Conservation (phyloP, 2,113 vertebrate species). For the Micronycteris hirsuta region DNA sequence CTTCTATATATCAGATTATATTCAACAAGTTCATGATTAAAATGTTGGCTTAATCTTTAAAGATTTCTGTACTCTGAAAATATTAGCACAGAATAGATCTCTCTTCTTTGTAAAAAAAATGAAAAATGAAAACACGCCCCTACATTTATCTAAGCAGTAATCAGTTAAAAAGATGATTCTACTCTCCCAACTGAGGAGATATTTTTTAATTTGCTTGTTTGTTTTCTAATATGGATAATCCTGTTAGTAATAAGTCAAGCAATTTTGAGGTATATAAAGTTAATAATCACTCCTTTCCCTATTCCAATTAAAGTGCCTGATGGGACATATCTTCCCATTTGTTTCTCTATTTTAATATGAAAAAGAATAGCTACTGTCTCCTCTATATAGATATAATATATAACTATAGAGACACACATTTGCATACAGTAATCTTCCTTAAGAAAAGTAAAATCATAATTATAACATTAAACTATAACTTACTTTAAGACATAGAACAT, state of each 20-base stretch:
- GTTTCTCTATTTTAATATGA: not conserved
- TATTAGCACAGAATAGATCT: not conserved
- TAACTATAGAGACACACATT: not conserved
- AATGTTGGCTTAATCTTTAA: not conserved
- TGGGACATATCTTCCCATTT: not conserved
- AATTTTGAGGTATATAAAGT: not conserved
- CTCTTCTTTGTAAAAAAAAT: not conserved
- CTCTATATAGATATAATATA: not conserved
- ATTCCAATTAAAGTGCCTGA: not conserved
- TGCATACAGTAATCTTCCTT: not conserved
- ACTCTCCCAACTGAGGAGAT: not conserved
- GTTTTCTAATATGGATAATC: not conserved
- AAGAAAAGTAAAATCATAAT: not conserved
- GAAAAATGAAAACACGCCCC: not conserved
- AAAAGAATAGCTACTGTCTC: not conserved
- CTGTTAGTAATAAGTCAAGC: not conserved
- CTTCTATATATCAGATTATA: not conserved
- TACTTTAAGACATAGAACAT: not conserved
- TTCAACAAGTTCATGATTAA: not conserved
- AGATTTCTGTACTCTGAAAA: not conserved
- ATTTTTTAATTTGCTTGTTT: not conserved
- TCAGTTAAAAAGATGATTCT: not conserved
- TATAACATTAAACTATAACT: not conserved
- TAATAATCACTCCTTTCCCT: not conserved
- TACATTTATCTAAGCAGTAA: not conserved